Percentiles rank a stretch among this genome's conserved stretches.
These are phyloP conservation scores for Leptinotarsa peninsularis DNA, from an alignment of 2,888 invertebrate species.

Conservation along the genomic window DNA sequence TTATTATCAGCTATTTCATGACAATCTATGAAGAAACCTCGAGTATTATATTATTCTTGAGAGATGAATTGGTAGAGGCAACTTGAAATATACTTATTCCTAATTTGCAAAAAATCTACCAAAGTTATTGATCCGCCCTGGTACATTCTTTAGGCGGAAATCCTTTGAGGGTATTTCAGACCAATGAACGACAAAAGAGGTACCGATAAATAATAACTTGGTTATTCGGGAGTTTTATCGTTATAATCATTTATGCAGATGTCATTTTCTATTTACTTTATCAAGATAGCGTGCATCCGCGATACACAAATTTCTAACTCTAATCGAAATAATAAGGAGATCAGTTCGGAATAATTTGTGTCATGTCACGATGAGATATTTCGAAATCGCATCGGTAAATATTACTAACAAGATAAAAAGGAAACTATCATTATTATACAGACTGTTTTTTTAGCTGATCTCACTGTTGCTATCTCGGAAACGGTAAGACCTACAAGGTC, in stretches of 20 bases:
- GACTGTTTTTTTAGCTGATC: neutral
- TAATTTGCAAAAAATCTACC: too few relatives aligned
- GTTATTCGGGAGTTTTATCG: slow-evolving; percentile 23
- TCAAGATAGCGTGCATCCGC: slow-evolving; percentile 29
- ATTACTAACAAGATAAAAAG: neutral
- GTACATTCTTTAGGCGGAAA: neutral
- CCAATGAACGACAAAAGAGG: neutral
- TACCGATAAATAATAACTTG: slow-evolving; percentile 11
- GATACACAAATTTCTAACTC: neutral
- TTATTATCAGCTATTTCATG: too few relatives aligned
- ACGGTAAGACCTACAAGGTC: too few relatives aligned
- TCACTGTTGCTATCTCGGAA: too few relatives aligned
- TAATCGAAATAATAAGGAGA: slow-evolving; percentile 17
- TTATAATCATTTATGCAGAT: slow-evolving; percentile 34
- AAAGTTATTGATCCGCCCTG: neutral
- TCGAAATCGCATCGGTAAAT: neutral
- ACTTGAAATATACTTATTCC: too few relatives aligned
- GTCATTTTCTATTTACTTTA: slow-evolving; percentile 33
- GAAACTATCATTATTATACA: neutral
- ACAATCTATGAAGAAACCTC: too few relatives aligned
- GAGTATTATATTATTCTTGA: too few relatives aligned
- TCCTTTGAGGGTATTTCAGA: neutral
- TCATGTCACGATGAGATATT: slow-evolving; percentile 16
- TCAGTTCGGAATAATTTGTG: slow-evolving; percentile 9
- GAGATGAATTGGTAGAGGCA: too few relatives aligned